Conservation (phyloP, 2,797 vertebrate genomes). For the Scyliorhinus canicula region DNA sequence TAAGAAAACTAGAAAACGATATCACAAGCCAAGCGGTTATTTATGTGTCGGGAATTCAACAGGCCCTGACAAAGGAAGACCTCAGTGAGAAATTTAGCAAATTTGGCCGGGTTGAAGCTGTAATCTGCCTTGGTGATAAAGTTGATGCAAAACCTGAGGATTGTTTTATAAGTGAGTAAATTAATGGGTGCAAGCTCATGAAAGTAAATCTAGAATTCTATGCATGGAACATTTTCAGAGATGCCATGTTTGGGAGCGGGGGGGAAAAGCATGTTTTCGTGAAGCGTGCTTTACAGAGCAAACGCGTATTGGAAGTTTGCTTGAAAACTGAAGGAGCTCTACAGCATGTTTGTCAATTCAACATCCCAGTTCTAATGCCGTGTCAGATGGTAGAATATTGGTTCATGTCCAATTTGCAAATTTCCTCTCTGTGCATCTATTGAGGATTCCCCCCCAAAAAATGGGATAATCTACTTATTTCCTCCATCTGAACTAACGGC, state of each 20-base stretch:
- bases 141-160: slow-evolving; percentile 54
- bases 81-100: slow-evolving; percentile 56
- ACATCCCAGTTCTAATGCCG: not conserved
- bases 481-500: not conserved
- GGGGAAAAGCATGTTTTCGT: not conserved
- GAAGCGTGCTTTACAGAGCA: not conserved
- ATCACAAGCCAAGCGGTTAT: slow-evolving; percentile 56
- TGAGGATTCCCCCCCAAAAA: not conserved
- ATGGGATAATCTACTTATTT: not conserved
- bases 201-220: not conserved
- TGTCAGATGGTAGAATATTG: not conserved
- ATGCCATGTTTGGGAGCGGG: not conserved
- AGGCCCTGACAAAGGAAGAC: slow-evolving; percentile 51
- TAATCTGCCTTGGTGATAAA: slow-evolving; percentile 56
- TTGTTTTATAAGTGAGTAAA: slow-evolving; percentile 69
- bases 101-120: slow-evolving; percentile 57
- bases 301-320: not conserved
- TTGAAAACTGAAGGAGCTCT: not conserved
- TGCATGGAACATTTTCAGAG: not conserved
- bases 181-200: not conserved
- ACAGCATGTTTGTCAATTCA: not conserved
- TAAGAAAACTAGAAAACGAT: slow-evolving; percentile 62
- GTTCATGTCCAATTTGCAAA: not conserved
- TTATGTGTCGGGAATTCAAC: slow-evolving; percentile 58
- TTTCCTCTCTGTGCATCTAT: not conserved